Conservation (phyloP, 1,140 invertebrate genomes). For the Ips nitidus region DNA sequence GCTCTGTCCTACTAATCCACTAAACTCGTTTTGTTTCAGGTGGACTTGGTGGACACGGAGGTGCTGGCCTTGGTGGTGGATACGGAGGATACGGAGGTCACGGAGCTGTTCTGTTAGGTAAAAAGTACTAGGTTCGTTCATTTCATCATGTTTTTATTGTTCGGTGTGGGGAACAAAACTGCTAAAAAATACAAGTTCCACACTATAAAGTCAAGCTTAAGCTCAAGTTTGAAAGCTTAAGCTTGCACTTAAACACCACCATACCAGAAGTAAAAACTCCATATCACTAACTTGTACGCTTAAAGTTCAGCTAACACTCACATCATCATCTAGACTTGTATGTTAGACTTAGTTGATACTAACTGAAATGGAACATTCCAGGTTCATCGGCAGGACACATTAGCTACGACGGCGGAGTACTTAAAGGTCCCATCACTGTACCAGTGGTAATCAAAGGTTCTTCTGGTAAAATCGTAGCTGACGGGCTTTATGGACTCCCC, state of each 20-base stretch:
- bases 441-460: conserved; percentile 43
- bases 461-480: conserved; percentile 42
- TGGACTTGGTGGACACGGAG: conserved; percentile 30
- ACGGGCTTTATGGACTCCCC: conserved; percentile 41
- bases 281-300: neutral
- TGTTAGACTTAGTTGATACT: neutral
- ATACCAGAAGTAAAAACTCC: conserved; percentile 14
- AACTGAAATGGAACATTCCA: neutral
- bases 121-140: conserved; percentile 34
- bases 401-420: conserved; percentile 38
- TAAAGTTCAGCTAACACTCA: neutral
- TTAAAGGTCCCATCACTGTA: conserved; percentile 41
- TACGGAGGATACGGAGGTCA: conserved; percentile 22
- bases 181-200: conserved; percentile 7
- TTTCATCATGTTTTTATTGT: conserved; percentile 20
- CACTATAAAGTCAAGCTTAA: neutral
- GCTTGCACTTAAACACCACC: neutral
- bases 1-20: neutral
- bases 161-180: conserved; percentile 19
- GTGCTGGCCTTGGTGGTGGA: conserved; percentile 26
- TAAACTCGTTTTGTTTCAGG: neutral
- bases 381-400: conserved; percentile 33
- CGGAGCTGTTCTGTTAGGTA: conserved; percentile 31
- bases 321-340: neutral
- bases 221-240: too few species aligned